phyloP scores from a whole-genome alignment of 2,113 vertebrate species.

The Vulpes vulpes region DNA sequence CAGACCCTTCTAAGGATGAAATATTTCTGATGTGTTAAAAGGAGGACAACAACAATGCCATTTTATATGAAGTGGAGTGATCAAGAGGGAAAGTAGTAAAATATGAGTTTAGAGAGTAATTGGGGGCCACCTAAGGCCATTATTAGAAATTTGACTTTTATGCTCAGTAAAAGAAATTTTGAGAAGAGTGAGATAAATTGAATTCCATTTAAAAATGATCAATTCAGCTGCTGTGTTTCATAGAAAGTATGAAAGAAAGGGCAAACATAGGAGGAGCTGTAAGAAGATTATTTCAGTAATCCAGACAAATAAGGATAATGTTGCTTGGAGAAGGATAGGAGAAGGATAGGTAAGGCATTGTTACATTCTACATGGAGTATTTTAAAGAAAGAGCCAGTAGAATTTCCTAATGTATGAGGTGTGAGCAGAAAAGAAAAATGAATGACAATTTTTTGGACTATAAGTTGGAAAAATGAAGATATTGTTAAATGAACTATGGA shows the following conservation, averaged over 20 bases:
- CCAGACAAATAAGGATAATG: background rate
- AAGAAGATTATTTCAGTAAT: background rate
- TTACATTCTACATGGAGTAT: background rate
- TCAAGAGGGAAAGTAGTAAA: background rate
- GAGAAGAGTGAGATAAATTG: background rate
- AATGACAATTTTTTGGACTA: background rate
- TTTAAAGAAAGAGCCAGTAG: background rate
- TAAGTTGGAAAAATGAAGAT: background rate
- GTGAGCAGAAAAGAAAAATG: background rate
- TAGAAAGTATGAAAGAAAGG: background rate
- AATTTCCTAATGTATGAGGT: background rate
- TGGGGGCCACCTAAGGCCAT: background rate
- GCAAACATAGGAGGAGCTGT: background rate
- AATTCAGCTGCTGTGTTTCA: background rate
- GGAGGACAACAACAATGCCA: background rate
- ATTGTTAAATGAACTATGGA: background rate
- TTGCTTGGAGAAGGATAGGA: background rate
- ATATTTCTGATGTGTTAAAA: background rate
- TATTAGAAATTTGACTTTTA: background rate
- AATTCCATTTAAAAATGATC: background rate
- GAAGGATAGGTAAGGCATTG: background rate
- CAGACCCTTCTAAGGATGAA: background rate
- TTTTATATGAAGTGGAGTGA: background rate
- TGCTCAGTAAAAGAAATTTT: background rate
- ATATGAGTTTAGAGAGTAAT: background rate